phyloP scores from a whole-genome alignment of 2,888 invertebrate species.

The Acrobasis suavella region DNA sequence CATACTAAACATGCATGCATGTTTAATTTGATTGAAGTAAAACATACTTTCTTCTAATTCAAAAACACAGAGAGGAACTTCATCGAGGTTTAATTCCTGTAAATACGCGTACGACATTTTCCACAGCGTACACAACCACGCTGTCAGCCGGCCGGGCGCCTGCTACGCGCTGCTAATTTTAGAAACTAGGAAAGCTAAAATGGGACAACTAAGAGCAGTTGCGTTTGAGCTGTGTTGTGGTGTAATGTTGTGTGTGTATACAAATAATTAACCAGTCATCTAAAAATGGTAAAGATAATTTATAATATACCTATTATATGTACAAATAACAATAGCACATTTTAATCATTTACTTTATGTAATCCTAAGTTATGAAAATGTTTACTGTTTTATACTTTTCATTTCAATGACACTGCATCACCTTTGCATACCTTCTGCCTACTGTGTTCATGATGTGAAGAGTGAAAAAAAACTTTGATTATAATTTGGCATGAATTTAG shows the following conservation, averaged over 20 bases:
- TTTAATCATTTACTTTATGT: conserved; percentile 2
- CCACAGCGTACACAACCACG: conserved; percentile 29
- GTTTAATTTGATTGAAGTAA: not conserved
- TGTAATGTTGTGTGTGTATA: conserved; percentile 28
- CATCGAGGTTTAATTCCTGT: conserved; percentile 65
- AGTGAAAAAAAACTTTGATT: no score
- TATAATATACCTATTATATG: not conserved
- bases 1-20: no score
- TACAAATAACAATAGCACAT: not conserved
- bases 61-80: conserved; percentile 79
- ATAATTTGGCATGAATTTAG: no score
- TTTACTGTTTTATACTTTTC: not conserved
- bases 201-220: conserved; percentile 49
- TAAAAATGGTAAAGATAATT: conserved; percentile 24
- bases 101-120: conserved; percentile 67
- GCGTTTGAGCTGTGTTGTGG: conserved; percentile 29
- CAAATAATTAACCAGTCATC: not conserved
- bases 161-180: conserved; percentile 61
- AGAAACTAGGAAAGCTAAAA: conserved; percentile 73
- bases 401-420: not conserved
- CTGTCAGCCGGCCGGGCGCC: conserved; percentile 46
- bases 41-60: conserved; percentile 66
- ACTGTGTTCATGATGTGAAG: no score
- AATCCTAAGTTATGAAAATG: not conserved
- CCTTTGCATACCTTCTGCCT: no score